A percentile compares a stretch with the other conserved stretches of the same genome.
Evolutionary conservation across 2,113 vertebrate species (phyloP).

Genomic region (Mellivora capensis): DNA sequence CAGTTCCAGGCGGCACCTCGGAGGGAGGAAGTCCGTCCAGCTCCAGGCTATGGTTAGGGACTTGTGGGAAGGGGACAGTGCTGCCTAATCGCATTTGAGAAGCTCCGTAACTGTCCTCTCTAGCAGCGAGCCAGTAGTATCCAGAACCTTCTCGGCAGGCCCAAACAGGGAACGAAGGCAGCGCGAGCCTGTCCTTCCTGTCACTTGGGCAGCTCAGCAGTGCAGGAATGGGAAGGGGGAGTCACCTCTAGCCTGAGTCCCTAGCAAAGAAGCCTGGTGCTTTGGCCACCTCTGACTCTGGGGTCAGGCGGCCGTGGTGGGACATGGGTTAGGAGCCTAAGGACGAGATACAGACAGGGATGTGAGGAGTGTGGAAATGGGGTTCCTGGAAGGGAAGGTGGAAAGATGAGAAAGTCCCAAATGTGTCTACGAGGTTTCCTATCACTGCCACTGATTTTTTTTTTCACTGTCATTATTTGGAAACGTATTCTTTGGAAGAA

Average conservation of each 20-base stretch:
- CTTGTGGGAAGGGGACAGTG: neutral
- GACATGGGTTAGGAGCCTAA: neutral
- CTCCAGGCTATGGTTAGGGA: neutral
- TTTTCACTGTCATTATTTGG: neutral
- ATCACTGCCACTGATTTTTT: rapidly evolving
- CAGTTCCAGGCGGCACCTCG: rapidly evolving
- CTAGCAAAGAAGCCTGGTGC: neutral
- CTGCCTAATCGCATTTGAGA: neutral
- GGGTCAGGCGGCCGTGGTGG: neutral
- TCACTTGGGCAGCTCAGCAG: rapidly evolving
- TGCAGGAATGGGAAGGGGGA: neutral
- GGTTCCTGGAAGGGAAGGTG: neutral
- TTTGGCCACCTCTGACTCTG: neutral
- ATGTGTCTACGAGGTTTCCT: rapidly evolving
- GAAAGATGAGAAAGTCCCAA: neutral
- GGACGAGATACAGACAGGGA: neutral
- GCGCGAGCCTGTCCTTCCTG: neutral
- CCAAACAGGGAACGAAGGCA: rapidly evolving
- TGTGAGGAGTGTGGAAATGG: neutral
- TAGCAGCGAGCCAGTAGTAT: neutral
- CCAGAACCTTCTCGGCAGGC: neutral
- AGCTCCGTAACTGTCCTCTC: neutral
- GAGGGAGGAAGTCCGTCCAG: neutral
- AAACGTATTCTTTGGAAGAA: neutral
- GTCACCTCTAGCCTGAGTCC: neutral